phyloP scores from a whole-genome alignment of 2,113 vertebrate genomes.

The Upupa epops region DNA sequence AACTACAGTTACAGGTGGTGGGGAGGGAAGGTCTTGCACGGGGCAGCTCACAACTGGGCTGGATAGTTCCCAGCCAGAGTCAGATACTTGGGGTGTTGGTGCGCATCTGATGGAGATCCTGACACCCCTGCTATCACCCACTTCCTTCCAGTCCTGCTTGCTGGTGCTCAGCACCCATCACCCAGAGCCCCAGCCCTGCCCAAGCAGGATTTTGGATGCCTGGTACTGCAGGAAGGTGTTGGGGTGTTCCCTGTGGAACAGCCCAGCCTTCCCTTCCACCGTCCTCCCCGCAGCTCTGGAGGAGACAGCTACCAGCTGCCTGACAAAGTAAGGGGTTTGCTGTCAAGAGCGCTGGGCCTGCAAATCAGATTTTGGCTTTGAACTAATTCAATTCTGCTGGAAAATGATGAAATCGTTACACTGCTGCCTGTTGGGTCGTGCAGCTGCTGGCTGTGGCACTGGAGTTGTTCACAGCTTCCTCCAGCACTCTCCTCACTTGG shows the following conservation, averaged over 20 bases:
- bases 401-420: constrained; percentile 76
- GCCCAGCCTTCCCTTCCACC: neutral
- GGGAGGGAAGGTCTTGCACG: neutral
- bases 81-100: too few relatives aligned
- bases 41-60: neutral
- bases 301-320: constrained; percentile 74
- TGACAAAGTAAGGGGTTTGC: constrained; percentile 74
- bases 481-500: rapidly evolving
- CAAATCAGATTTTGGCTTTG: constrained; percentile 78
- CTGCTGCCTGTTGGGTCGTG: constrained; percentile 54
- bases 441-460: constrained; percentile 24
- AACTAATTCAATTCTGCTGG: constrained; percentile 71
- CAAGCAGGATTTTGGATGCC: neutral
- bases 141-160: rapidly evolving
- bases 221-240: neutral
- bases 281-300: neutral
- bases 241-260: neutral
- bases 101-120: too few relatives aligned
- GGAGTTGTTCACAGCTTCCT: neutral
- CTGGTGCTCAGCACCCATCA: neutral
- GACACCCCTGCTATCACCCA: neutral
- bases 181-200: neutral
- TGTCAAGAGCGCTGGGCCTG: constrained; percentile 64
- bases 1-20: neutral
- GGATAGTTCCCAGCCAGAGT: neutral